Evolutionary conservation across 1,140 invertebrate genomes (phyloP).

Genomic region (Samia ricini): DNA sequence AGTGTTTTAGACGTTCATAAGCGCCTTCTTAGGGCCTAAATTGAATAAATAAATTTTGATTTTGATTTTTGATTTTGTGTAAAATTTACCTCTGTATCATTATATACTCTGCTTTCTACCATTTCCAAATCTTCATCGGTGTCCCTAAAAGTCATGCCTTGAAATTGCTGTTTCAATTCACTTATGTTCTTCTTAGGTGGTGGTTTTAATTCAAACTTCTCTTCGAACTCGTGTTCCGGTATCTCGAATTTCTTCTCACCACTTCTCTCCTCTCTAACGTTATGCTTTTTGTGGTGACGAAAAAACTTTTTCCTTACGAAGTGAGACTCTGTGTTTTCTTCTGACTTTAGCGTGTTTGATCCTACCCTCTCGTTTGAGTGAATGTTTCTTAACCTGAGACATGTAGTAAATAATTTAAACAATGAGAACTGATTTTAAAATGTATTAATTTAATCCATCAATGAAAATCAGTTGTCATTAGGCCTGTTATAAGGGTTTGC

Average conservation of each 20-base stretch:
- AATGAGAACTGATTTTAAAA: too few relatives aligned
- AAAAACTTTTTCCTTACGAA: slow-evolving; percentile 53
- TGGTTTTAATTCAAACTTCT: slow-evolving; percentile 75
- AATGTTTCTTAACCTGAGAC: slow-evolving; percentile 58
- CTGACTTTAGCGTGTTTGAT: slow-evolving; percentile 36
- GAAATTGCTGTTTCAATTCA: slow-evolving; percentile 42
- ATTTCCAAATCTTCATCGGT: slow-evolving; percentile 56
- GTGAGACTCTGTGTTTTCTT: slow-evolving; percentile 25
- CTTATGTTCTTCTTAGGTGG: slow-evolving; percentile 48
- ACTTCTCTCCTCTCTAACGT: slow-evolving; percentile 35
- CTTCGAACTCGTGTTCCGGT: slow-evolving; percentile 79
- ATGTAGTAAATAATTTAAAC: slow-evolving; percentile 4
- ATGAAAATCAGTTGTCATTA: too few relatives aligned
- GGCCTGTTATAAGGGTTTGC: too few relatives aligned
- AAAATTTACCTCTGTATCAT: slow-evolving; percentile 44
- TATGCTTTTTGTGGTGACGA: slow-evolving; percentile 61
- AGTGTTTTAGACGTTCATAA: too few relatives aligned
- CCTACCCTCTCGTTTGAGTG: slow-evolving; percentile 45
- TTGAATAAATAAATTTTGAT: too few relatives aligned
- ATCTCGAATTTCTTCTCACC: slow-evolving; percentile 54
- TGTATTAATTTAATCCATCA: too few relatives aligned
- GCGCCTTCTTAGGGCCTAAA: too few relatives aligned
- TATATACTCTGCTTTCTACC: slow-evolving; percentile 48
- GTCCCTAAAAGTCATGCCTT: slow-evolving; percentile 63
- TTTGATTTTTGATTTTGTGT: background rate